Percentiles rank a stretch among this genome's conserved stretches.
Conservation (phyloP, 1,140 invertebrate genomes). For the Drosophila lowei region DNA sequence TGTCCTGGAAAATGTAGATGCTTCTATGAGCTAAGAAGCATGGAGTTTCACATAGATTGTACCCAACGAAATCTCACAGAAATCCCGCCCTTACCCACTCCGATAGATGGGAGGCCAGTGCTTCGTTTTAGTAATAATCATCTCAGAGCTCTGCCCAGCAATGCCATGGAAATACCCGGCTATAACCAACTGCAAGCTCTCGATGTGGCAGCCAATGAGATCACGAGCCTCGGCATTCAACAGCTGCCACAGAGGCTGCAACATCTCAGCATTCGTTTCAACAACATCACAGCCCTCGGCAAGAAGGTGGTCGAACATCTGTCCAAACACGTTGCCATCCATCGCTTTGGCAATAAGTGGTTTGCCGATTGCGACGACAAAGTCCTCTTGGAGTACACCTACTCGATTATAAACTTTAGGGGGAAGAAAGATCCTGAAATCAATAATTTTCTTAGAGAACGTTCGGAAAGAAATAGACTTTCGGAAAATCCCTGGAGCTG, state of each 20-base stretch:
- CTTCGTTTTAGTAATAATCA: background rate
- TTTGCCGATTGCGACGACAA: too few species aligned
- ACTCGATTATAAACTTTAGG: too few species aligned
- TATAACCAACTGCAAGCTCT: background rate
- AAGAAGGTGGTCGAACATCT: too few species aligned
- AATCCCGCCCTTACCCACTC: conserved; percentile 7
- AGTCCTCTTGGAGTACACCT: too few species aligned
- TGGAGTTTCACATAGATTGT: conserved; percentile 3
- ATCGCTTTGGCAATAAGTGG: too few species aligned
- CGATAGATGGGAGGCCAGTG: background rate
- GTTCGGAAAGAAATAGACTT: too few species aligned
- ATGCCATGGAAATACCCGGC: background rate
- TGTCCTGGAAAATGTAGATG: conserved; percentile 5
- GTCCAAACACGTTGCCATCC: too few species aligned
- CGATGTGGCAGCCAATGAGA: conserved; percentile 6
- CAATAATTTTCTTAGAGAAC: too few species aligned
- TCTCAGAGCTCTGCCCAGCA: background rate
- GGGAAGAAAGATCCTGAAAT: too few species aligned
- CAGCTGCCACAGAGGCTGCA: conserved; percentile 3
- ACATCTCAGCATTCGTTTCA: too few species aligned
- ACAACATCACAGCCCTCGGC: too few species aligned
- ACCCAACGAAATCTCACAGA: background rate
- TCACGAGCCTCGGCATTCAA: background rate
- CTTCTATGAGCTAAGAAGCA: background rate
- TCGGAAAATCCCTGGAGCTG: too few species aligned